Evolutionary conservation across 2,888 invertebrate genomes (phyloP).

Genomic region (Eupithecia pulchellata): DNA sequence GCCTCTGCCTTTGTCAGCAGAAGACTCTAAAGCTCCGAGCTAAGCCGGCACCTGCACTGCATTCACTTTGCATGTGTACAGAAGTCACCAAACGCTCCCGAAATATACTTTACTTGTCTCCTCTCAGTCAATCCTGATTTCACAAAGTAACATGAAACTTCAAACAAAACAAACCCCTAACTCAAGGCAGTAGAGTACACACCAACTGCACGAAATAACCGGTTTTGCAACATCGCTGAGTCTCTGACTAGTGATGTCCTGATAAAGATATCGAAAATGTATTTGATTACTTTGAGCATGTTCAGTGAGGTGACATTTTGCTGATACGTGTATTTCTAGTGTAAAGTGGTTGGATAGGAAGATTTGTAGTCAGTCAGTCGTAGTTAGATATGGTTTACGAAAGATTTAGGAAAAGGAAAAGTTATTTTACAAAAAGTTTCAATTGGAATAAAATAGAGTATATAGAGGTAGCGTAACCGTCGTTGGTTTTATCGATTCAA

Average conservation of each 20-base stretch:
- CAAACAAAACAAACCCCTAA: slow-evolving; percentile 44
- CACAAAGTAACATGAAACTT: slow-evolving; percentile 48
- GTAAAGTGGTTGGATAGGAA: slow-evolving; percentile 31
- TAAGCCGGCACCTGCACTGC: slow-evolving; percentile 9
- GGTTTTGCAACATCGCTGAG: slow-evolving; percentile 55
- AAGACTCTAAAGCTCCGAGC: background rate
- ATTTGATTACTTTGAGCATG: slow-evolving; percentile 65
- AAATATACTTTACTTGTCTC: slow-evolving; percentile 67
- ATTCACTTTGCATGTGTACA: slow-evolving; percentile 46
- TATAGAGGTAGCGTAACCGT: too few species aligned
- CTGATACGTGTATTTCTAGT: slow-evolving; percentile 40
- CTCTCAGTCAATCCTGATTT: slow-evolving; percentile 56
- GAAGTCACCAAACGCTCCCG: slow-evolving; percentile 60
- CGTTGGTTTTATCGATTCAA: too few species aligned
- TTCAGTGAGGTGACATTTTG: slow-evolving; percentile 53
- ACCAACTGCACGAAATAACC: slow-evolving; percentile 27
- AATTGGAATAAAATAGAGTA: too few species aligned
- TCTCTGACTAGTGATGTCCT: slow-evolving; percentile 65
- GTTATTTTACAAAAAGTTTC: background rate
- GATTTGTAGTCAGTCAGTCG: slow-evolving; percentile 12
- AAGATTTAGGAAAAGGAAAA: background rate
- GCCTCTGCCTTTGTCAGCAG: background rate
- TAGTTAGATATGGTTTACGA: slow-evolving; percentile 6
- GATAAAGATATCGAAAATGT: slow-evolving; percentile 62
- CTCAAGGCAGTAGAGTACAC: slow-evolving; percentile 27